Percentiles rank a stretch among this genome's conserved stretches.
phyloP scores from a whole-genome alignment of 2,888 invertebrate species.

The Romanomermis culicivorax region DNA sequence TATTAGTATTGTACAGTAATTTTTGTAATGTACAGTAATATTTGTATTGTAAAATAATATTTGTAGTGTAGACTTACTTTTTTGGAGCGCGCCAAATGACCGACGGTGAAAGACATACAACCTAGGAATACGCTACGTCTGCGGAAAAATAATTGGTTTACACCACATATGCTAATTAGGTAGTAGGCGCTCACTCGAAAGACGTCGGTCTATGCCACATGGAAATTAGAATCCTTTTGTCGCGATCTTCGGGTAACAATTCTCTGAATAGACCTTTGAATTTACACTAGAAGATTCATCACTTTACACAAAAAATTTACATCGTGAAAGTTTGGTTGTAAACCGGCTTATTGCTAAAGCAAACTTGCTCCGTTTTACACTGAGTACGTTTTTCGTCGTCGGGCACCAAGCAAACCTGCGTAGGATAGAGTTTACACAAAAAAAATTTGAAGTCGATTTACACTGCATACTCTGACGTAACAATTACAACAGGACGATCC shows the following conservation, averaged over 20 bases:
- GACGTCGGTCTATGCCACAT: slow-evolving; percentile 67
- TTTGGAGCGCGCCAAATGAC: too few species aligned
- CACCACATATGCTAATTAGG: background rate
- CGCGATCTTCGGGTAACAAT: slow-evolving; percentile 37
- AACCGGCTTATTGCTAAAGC: slow-evolving; percentile 2
- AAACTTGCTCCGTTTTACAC: slow-evolving; percentile 7
- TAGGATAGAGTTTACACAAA: background rate
- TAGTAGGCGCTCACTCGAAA: slow-evolving; percentile 42
- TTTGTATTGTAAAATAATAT: too few species aligned
- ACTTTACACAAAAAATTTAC: slow-evolving; percentile 8
- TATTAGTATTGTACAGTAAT: too few species aligned
- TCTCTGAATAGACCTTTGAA: slow-evolving; percentile 29
- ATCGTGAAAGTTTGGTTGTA: slow-evolving; percentile 10
- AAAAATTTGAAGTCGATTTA: background rate
- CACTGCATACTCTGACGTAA: slow-evolving; percentile 1
- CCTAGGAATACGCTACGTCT: slow-evolving; percentile 8
- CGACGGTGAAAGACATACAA: slow-evolving; percentile 9
- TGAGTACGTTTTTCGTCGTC: slow-evolving; percentile 10
- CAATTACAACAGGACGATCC: background rate
- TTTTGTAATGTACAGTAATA: too few species aligned
- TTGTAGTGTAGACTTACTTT: too few species aligned
- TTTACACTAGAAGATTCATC: background rate
- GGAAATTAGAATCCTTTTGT: slow-evolving; percentile 49
- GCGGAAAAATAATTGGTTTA: background rate
- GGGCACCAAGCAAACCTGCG: slow-evolving; percentile 10